These are phyloP conservation scores for Papilio polyxenes DNA, from an alignment of 1,140 invertebrate species.

Conservation along the genomic window DNA sequence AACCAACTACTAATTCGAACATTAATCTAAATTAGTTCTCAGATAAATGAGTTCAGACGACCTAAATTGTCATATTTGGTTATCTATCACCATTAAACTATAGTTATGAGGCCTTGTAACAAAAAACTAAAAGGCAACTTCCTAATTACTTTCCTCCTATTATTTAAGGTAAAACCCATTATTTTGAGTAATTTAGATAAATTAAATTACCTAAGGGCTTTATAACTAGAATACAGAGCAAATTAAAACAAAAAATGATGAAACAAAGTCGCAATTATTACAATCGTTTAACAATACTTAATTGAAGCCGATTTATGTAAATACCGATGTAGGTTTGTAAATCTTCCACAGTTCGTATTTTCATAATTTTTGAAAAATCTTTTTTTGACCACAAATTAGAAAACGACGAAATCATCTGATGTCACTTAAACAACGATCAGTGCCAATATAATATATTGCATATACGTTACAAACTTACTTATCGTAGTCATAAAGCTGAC, in stretches of 20 bases:
- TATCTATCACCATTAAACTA: not conserved
- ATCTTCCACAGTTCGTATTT: too few relatives aligned
- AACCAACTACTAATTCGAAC: not conserved
- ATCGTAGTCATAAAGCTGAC: slow-evolving; percentile 85
- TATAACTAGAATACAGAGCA: not conserved
- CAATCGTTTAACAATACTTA: not conserved
- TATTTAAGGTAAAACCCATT: not conserved
- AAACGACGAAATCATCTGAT: too few relatives aligned
- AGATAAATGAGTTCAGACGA: not conserved
- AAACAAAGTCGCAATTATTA: not conserved
- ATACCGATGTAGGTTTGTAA: not conserved
- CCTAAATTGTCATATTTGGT: not conserved
- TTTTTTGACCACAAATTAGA: too few relatives aligned
- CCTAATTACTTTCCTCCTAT: not conserved
- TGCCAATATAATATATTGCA: too few relatives aligned
- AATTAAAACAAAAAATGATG: not conserved
- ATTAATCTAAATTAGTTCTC: slow-evolving; percentile 6
- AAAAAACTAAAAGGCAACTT: slow-evolving; percentile 1
- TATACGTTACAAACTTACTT: slow-evolving; percentile 64
- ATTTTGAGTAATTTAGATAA: slow-evolving; percentile 3
- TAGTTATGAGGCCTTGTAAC: not conserved
- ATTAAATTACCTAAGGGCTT: not conserved
- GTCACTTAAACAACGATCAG: too few relatives aligned
- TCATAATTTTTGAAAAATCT: too few relatives aligned
- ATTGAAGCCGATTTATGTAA: not conserved